A percentile compares a stretch with the other conserved stretches of the same genome.
Conservation (phyloP, 2,113 vertebrate genomes). For the Anoplopoma fimbria region DNA sequence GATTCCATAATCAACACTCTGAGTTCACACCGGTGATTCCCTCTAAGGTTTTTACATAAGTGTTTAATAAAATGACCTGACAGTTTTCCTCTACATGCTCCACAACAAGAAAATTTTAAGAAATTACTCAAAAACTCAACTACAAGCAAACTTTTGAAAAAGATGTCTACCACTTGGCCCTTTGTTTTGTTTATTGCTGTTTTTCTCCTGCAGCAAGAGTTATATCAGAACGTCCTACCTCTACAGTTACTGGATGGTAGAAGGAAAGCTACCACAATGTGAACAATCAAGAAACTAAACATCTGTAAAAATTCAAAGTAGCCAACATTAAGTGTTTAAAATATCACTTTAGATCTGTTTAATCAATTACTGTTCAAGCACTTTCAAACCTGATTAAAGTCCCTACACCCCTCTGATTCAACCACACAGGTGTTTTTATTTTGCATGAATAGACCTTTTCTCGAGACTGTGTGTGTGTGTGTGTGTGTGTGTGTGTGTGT, state of each 20-base stretch:
- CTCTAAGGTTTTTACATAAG: not conserved
- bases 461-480: not conserved
- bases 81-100: no score
- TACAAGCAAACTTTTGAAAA: not conserved
- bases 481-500: no score
- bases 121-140: not conserved
- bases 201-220: constrained; percentile 1
- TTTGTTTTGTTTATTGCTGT: not conserved
- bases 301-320: not conserved
- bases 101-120: not conserved
- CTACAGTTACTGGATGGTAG: not conserved
- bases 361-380: not conserved
- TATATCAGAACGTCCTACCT: not conserved
- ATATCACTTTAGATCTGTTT: not conserved
- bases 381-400: not conserved
- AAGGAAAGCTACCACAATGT: not conserved
- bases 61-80: not conserved
- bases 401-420: not conserved
- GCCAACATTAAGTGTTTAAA: no score
- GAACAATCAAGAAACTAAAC: not conserved
- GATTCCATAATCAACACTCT: constrained; percentile 23
- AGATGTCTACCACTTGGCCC: not conserved
- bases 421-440: not conserved
- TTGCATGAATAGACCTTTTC: not conserved
- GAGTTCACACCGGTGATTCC: not conserved